phyloP scores from a whole-genome alignment of 2,113 vertebrate species.

The Engystomops pustulosus region DNA sequence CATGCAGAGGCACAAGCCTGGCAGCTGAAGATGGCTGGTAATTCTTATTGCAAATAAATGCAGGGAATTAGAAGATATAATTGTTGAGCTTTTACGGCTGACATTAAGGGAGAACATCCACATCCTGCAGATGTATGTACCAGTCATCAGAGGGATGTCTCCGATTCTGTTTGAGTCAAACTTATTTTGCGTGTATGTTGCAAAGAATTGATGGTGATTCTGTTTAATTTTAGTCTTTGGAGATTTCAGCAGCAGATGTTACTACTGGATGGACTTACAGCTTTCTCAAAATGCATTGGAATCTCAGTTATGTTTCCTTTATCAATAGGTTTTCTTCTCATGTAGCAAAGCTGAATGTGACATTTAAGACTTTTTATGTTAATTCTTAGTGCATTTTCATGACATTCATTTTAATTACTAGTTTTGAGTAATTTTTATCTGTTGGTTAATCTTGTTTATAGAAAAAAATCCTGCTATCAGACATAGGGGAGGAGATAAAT shows the following conservation, averaged over 20 bases:
- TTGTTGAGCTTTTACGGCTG: constrained; percentile 70
- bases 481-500: too few relatives aligned
- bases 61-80: constrained; percentile 72
- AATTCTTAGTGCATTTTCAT: too few relatives aligned
- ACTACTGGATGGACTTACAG: not conserved
- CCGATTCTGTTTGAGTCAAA: not conserved
- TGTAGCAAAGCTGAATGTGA: not conserved
- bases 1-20: constrained; percentile 71
- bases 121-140: constrained; percentile 61
- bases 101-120: constrained; percentile 70
- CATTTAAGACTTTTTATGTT: not conserved
- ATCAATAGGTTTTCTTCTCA: not conserved
- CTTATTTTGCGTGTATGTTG: constrained; percentile 16
- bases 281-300: not conserved
- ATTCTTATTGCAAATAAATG: constrained; percentile 75
- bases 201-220: not conserved
- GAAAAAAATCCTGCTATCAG: too few relatives aligned
- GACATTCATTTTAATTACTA: too few relatives aligned
- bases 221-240: not conserved
- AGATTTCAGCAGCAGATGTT: not conserved
- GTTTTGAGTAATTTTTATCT: too few relatives aligned
- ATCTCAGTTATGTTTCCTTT: too few relatives aligned
- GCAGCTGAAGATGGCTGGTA: constrained; percentile 77
- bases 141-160: not conserved
- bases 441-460: too few relatives aligned